Evolutionary conservation across 2,888 invertebrate genomes (phyloP), one percentile per base, ranked within the genome.

Genomic region (Eugnorisma glareosa): DNA sequence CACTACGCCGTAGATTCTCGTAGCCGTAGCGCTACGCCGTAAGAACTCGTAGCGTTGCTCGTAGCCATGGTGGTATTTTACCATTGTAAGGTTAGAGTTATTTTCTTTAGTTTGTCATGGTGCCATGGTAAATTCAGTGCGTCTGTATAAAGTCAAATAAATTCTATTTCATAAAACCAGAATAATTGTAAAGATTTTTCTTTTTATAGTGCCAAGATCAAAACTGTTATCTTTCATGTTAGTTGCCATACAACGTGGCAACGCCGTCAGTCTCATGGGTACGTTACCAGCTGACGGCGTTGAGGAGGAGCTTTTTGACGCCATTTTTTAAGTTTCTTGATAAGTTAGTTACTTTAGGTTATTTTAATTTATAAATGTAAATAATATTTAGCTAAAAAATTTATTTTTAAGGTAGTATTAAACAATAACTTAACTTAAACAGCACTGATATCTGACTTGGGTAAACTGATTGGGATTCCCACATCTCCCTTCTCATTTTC

Each of bases 41-140:
- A 64, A 84, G 77, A 18, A 10, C 61, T 68, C 76, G 78, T 84
- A 84, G 77, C 71, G 24, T 40, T 13, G 5, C 67, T 67, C 70
- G 81, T 80, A 80, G 82, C 4, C 59, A 35, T 35, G 10, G 2
- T 31, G 7, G 31, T 31, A 72, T 75, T 84, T 75, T 71, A 69
- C 45, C 31, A 66, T 7, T 48, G 45, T 51, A 45, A 70, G 37
- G 21, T 54, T 57, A 28, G 2, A 57, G 28, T 15, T 70, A 75
- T 79, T 68, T 51, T 67, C 5, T 57, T 57, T 76, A 37, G 28
- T 57, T 67, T 63, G 13, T 40, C 24, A n/a, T 6, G 10, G 28
- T 48, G 61, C 28, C 21, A 31, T 10, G 15, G n/a, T 45, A 4
- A 54, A 45, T 24, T 28, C 5, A 28, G n/a, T 43, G 24, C 18